Conservation (phyloP, 2,113 vertebrate species). For the Chrysemys picta region DNA sequence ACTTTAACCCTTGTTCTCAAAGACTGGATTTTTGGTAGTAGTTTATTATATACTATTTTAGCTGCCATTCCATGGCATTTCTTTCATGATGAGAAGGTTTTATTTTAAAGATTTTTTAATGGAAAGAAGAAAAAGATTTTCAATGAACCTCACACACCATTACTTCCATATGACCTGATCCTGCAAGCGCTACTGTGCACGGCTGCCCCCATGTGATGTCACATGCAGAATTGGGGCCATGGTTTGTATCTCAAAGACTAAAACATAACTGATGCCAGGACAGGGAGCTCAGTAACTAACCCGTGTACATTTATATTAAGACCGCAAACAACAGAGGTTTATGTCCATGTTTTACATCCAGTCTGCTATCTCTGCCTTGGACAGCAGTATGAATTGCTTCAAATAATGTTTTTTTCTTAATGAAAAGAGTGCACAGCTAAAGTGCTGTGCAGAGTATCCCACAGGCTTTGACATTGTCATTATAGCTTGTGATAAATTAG, state of each 20-base stretch:
- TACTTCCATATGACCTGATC: not conserved
- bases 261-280: not conserved
- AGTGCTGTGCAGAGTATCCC: not conserved
- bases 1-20: not conserved
- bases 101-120: not conserved
- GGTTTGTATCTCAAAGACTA: rapidly evolving
- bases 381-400: slow-evolving; percentile 8
- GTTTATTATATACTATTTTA: not conserved
- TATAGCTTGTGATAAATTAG: slow-evolving; percentile 83
- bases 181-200: not conserved
- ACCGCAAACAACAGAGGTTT: rapidly evolving
- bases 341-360: not conserved
- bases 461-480: slow-evolving; percentile 56
- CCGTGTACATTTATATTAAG: rapidly evolving
- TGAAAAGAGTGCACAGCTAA: slow-evolving; percentile 5
- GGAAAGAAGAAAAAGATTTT: not conserved
- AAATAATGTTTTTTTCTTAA: not conserved
- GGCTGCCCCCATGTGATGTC: not conserved
- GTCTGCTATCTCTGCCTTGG: not conserved
- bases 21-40: not conserved
- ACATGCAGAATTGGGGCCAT: not conserved
- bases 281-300: not conserved
- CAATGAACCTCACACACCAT: not conserved
- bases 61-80: not conserved
- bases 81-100: not conserved